Percentiles rank a stretch among this genome's conserved stretches.
phyloP scores from a whole-genome alignment of 2,113 vertebrate species.

The Myocastor coypus region DNA sequence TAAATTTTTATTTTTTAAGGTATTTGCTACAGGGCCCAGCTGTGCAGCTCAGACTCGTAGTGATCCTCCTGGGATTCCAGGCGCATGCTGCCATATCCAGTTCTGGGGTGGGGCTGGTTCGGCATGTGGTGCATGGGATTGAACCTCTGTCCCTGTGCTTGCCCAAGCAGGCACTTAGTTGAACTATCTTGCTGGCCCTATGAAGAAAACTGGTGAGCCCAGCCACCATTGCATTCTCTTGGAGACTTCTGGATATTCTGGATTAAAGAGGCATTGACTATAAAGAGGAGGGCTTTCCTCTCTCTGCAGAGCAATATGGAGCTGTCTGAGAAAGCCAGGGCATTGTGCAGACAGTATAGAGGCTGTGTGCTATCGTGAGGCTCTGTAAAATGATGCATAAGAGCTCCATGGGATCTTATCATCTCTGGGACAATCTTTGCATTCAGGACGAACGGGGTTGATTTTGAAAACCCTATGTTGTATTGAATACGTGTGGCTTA shows the following conservation, averaged over 20 bases:
- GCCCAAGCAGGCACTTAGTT: too few relatives aligned
- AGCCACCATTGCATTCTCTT: background rate
- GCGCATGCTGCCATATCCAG: too few relatives aligned
- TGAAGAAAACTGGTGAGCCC: background rate
- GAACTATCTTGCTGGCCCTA: too few relatives aligned
- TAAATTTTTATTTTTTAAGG: too few relatives aligned
- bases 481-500: background rate
- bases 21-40: too few relatives aligned
- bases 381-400: conserved; percentile 16
- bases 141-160: too few relatives aligned
- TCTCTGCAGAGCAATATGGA: background rate
- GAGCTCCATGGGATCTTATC: background rate
- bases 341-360: background rate
- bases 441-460: background rate
- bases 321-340: background rate
- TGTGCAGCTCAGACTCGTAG: too few relatives aligned
- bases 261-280: background rate
- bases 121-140: too few relatives aligned
- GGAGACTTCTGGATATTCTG: background rate
- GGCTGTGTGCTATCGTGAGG: background rate
- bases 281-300: background rate
- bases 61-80: too few relatives aligned
- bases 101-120: too few relatives aligned
- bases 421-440: conserved; percentile 2
- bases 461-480: conserved; percentile 17